phyloP scores from a whole-genome alignment of 2,888 invertebrate species.

The Synanthedon myopaeformis region DNA sequence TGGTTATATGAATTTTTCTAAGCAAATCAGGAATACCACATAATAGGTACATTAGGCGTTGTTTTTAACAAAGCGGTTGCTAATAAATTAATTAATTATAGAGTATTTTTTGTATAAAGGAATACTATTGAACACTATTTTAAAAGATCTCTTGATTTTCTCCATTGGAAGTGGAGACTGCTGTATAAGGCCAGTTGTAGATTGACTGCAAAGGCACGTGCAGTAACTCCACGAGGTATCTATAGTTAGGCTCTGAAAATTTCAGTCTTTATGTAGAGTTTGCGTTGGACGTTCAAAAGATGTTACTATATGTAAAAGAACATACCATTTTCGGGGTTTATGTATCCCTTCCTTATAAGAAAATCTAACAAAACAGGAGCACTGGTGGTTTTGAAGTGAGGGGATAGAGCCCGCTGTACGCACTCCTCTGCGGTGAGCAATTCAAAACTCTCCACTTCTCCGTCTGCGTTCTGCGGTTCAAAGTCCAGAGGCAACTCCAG shows the following conservation, averaged over 20 bases:
- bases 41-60: background rate
- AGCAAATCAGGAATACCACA: too few species aligned
- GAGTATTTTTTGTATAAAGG: background rate
- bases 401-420: slow-evolving; percentile 81
- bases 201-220: slow-evolving; percentile 89
- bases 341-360: slow-evolving; percentile 88
- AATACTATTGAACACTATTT: background rate
- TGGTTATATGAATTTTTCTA: too few species aligned
- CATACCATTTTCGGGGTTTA: slow-evolving; percentile 90
- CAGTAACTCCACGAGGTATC: slow-evolving; percentile 85
- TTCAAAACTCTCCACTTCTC: slow-evolving; percentile 93
- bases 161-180: slow-evolving; percentile 36
- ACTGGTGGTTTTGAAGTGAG: slow-evolving; percentile 94
- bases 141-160: slow-evolving; percentile 32
- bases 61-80: background rate
- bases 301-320: background rate
- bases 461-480: slow-evolving; percentile 91
- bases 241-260: slow-evolving; percentile 83
- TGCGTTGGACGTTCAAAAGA: too few species aligned
- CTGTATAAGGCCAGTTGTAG: slow-evolving; percentile 71
- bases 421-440: slow-evolving; percentile 86
- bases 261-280: slow-evolving; percentile 3
- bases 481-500: slow-evolving; percentile 91
- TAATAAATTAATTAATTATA: background rate
- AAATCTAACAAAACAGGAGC: slow-evolving; percentile 93